A percentile compares a stretch with the other conserved stretches of the same genome.
Conservation (phyloP, 2,113 vertebrate species). For the Hystrix cristata region DNA sequence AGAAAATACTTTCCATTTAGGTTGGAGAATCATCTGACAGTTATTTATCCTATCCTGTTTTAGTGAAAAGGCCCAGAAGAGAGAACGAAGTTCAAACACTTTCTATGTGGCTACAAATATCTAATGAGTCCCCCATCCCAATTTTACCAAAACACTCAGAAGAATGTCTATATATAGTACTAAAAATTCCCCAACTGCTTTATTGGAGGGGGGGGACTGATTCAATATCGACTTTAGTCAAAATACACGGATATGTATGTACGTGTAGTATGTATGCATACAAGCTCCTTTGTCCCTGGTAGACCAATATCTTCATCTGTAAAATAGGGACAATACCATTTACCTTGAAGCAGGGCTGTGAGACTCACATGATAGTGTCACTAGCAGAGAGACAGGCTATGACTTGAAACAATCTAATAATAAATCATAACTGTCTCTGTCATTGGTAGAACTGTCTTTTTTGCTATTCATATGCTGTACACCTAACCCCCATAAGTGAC, state of each 20-base stretch:
- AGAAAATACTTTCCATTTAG: constrained; percentile 73
- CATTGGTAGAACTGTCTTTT: background rate
- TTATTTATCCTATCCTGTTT: constrained; percentile 39
- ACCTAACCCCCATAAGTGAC: background rate
- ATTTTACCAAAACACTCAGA: background rate
- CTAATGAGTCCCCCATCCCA: background rate
- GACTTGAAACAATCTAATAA: background rate
- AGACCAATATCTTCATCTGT: background rate
- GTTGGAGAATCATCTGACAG: constrained; percentile 3
- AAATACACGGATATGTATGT: background rate
- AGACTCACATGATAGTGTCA: background rate
- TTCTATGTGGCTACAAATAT: background rate
- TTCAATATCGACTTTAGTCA: constrained; percentile 13
- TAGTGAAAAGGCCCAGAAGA: constrained; percentile 44
- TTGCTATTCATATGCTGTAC: background rate
- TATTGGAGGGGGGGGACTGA: background rate
- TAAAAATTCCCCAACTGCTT: background rate
- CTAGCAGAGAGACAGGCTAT: background rate
- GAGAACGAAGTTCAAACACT: background rate
- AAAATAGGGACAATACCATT: background rate
- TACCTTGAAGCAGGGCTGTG: background rate
- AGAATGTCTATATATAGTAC: background rate
- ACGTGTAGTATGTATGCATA: background rate
- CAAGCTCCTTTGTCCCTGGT: background rate
- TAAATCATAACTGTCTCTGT: background rate